These are phyloP conservation scores for Pseudeuparius sepicola DNA, from an alignment of 2,888 invertebrate species.

Conservation along the genomic window DNA sequence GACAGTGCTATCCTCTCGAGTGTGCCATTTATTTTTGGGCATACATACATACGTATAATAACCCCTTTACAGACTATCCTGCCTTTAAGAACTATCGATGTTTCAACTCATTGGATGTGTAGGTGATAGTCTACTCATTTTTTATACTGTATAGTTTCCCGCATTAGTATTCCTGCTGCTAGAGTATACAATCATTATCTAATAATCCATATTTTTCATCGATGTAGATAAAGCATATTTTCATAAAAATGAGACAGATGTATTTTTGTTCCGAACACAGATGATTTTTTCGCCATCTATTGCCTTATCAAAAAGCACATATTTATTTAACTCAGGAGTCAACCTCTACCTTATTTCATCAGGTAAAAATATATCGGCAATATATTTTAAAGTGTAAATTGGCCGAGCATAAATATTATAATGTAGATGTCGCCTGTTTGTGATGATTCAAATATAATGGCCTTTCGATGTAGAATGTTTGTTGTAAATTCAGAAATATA, in stretches of 20 bases:
- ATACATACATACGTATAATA: constrained; percentile 32
- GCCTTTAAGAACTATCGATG: constrained; percentile 36
- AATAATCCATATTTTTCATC: constrained; percentile 40
- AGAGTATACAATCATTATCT: constrained; percentile 25
- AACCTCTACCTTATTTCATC: constrained; percentile 27
- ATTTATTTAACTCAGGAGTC: constrained; percentile 34
- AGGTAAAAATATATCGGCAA: constrained; percentile 25
- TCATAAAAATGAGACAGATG: constrained; percentile 38
- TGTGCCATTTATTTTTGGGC: constrained; percentile 32
- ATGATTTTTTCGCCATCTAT: constrained; percentile 30
- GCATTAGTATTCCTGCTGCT: constrained; percentile 35
- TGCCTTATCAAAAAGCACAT: constrained; percentile 33
- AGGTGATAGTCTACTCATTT: constrained; percentile 38
- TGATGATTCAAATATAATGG: too few relatives aligned
- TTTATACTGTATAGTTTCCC: constrained; percentile 37
- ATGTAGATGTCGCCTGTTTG: too few relatives aligned
- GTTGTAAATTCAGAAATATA: constrained; percentile 6
- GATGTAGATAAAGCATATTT: constrained; percentile 38
- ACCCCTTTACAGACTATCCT: constrained; percentile 35
- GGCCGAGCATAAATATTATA: constrained; percentile 22
- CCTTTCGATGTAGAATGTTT: constrained; percentile 24
- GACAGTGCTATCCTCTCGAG: constrained; percentile 29
- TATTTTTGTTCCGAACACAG: constrained; percentile 36
- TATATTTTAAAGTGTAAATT: constrained; percentile 19
- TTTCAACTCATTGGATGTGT: constrained; percentile 37